These are phyloP conservation scores for Diachasma alloeum DNA, from an alignment of 1,140 invertebrate genomes.

Conservation along the genomic window DNA sequence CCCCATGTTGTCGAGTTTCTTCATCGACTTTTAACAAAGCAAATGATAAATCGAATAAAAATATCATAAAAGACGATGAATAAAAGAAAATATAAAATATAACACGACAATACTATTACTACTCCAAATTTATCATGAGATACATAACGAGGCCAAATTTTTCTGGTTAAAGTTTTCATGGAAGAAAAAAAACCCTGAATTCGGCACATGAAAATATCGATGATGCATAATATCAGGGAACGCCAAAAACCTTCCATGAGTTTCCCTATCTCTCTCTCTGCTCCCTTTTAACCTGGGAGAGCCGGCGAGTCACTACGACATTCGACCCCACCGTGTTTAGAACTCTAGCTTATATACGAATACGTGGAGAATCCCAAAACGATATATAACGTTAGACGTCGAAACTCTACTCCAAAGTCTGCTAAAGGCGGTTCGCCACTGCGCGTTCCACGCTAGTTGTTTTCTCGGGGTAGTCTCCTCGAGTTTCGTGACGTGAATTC, in stretches of 20 bases:
- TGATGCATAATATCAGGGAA: too few relatives aligned
- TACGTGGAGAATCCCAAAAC: neutral
- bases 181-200: neutral
- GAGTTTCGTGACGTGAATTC: conserved; percentile 11
- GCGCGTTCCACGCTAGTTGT: neutral
- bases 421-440: neutral
- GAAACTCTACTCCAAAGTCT: conserved; percentile 6
- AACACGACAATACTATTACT: too few relatives aligned
- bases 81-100: neutral
- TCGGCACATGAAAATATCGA: too few relatives aligned
- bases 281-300: neutral
- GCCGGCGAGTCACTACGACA: neutral
- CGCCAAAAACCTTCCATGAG: too few relatives aligned
- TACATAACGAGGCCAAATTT: too few relatives aligned
- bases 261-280: too few relatives aligned
- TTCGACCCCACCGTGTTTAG: neutral
- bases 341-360: neutral
- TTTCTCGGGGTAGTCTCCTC: neutral
- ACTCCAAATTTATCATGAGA: neutral
- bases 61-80: neutral
- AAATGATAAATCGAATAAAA: neutral
- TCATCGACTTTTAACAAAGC: neutral
- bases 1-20: conserved; percentile 2
- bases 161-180: too few relatives aligned
- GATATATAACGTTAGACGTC: conserved; percentile 9